phyloP scores from a whole-genome alignment of 2,797 vertebrate species.

The Sebastes oblongus region DNA sequence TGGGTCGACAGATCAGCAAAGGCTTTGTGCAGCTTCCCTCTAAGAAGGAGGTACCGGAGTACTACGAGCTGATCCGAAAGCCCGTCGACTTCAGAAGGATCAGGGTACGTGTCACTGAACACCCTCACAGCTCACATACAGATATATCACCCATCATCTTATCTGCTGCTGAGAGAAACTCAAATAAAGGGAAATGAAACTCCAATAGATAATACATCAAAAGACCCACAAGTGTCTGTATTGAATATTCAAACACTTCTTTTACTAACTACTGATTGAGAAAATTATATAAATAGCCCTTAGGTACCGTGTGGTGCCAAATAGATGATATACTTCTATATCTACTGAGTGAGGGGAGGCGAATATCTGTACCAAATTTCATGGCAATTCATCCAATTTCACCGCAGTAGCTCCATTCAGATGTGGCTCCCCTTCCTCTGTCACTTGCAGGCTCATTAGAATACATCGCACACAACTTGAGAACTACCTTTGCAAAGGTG shows the following conservation, averaged over 20 bases:
- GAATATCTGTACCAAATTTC: no score
- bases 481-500: no score
- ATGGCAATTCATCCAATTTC: neutral
- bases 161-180: neutral
- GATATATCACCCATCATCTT: neutral
- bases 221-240: neutral
- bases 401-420: no score
- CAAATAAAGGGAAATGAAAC: neutral
- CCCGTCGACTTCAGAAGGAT: constrained; percentile 99
- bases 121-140: neutral
- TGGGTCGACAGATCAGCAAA: constrained; percentile 97
- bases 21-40: constrained; percentile 98
- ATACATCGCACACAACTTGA: no score
- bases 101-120: constrained; percentile 82
- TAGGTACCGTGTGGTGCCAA: neutral
- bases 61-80: constrained; percentile 98
- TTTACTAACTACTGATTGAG: neutral
- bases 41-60: constrained; percentile 96
- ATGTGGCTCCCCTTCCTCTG: no score
- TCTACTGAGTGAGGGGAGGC: neutral
- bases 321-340: no score
- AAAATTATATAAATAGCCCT: neutral
- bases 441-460: no score
- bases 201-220: neutral
- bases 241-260: neutral